Conservation (phyloP, 1,140 invertebrate genomes). For the Drosophila ercepeae region DNA sequence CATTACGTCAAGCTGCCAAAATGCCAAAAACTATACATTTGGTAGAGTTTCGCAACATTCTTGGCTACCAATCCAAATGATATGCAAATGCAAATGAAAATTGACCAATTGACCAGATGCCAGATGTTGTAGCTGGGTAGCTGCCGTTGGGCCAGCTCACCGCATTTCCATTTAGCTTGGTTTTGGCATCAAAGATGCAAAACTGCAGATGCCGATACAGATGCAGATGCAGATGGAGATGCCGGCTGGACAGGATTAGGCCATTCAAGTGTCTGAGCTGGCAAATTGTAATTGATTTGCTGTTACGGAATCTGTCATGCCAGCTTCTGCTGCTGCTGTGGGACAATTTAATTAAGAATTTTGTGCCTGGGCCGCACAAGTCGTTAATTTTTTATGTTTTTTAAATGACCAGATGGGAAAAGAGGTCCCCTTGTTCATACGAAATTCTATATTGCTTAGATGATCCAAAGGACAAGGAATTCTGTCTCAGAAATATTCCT, state of each 20-base stretch:
- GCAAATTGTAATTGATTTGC: conserved; percentile 72
- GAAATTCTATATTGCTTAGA: neutral
- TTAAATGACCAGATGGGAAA: conserved; percentile 12
- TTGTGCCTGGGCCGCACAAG: conserved; percentile 28
- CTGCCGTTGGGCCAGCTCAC: conserved; percentile 46
- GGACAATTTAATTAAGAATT: conserved; percentile 66
- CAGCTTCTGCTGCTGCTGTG: conserved; percentile 22
- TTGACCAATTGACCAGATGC: conserved; percentile 70
- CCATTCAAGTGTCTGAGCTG: conserved; percentile 18
- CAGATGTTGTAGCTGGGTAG: conserved; percentile 34
- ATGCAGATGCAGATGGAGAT: conserved; percentile 31
- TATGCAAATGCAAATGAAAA: conserved; percentile 77
- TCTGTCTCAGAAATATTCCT: neutral
- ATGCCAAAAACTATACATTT: conserved; percentile 51
- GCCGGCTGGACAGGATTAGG: conserved; percentile 41
- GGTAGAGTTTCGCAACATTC: conserved; percentile 52
- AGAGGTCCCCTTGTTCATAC: neutral
- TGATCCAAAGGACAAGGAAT: neutral
- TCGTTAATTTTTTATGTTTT: conserved; percentile 57
- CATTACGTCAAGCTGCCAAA: conserved; percentile 68
- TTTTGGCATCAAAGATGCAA: conserved; percentile 70
- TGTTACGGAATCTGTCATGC: conserved; percentile 16
- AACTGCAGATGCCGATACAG: conserved; percentile 33
- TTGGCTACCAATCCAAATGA: conserved; percentile 66
- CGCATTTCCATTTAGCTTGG: conserved; percentile 72